Evolutionary conservation across 2,113 vertebrate genomes (phyloP).

Genomic region (Thalassoma bifasciatum): DNA sequence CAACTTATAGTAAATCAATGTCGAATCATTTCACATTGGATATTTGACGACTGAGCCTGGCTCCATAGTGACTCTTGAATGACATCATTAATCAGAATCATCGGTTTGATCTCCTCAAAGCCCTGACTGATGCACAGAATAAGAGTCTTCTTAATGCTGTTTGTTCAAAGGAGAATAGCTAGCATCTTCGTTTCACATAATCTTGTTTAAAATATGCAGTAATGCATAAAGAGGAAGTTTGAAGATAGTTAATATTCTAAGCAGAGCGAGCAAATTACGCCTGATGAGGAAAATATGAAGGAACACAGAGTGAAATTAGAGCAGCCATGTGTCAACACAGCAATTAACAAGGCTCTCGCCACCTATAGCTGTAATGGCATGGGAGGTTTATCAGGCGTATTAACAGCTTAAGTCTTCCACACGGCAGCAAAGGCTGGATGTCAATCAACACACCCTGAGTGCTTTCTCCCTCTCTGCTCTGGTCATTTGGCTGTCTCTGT

Average conservation of each 20-base stretch:
- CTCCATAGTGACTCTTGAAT: background rate
- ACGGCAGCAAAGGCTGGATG: slow-evolving; percentile 63
- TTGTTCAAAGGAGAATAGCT: background rate
- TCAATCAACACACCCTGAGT: slow-evolving; percentile 61
- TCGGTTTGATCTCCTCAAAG: background rate
- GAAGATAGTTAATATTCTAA: slow-evolving; percentile 70
- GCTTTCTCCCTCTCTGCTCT: background rate
- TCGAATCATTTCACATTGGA: background rate
- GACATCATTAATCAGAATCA: background rate
- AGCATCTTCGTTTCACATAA: background rate
- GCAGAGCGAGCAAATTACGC: slow-evolving; percentile 63
- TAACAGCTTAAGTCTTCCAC: slow-evolving; percentile 76
- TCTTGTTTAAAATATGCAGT: slow-evolving; percentile 2
- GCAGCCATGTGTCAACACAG: slow-evolving; percentile 71
- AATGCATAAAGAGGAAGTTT: slow-evolving; percentile 4
- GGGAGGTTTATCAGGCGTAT: slow-evolving; percentile 81
- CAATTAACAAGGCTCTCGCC: slow-evolving; percentile 78
- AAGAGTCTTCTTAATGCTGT: background rate
- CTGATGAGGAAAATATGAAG: slow-evolving; percentile 67
- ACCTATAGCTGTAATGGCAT: slow-evolving; percentile 79
- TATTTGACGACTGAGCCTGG: background rate
- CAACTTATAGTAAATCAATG: slow-evolving; percentile 6
- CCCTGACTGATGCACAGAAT: background rate
- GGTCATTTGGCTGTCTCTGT: slow-evolving; percentile 22
- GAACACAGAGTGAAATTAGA: slow-evolving; percentile 76